Evolutionary conservation across 1,140 invertebrate genomes (phyloP).

Genomic region (Drosophila insularis): DNA sequence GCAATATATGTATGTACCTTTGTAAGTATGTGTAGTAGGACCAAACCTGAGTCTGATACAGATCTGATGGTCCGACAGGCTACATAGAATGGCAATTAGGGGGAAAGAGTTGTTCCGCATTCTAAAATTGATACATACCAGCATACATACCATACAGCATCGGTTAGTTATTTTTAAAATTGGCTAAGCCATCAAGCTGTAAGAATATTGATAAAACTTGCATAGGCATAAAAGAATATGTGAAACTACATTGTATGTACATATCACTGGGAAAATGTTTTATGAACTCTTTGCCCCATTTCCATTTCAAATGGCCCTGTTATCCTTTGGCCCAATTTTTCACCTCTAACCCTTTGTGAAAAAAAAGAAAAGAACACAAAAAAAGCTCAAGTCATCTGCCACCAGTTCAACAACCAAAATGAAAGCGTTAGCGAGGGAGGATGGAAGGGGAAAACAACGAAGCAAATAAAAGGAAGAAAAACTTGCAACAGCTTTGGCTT

Average conservation of each 20-base stretch:
- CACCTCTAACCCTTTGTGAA: not conserved
- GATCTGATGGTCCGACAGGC: not conserved
- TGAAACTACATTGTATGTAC: not conserved
- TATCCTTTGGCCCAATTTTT: constrained; percentile 1
- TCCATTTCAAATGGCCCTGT: not conserved
- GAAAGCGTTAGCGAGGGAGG: not conserved
- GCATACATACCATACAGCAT: not conserved
- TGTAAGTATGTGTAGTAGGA: too few relatives aligned
- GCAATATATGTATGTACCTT: too few relatives aligned
- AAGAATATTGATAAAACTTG: not conserved
- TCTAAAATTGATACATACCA: not conserved
- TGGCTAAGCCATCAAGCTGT: not conserved
- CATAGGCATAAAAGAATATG: not conserved
- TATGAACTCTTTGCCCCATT: not conserved
- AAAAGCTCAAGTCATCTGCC: not conserved
- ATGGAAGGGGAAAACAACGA: not conserved
- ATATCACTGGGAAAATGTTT: not conserved
- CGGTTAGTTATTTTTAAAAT: not conserved
- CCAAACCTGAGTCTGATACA: not conserved
- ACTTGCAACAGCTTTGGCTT: constrained; percentile 61
- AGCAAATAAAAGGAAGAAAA: constrained; percentile 15
- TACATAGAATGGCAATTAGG: not conserved
- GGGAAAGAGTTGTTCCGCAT: too few relatives aligned
- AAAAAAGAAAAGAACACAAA: not conserved
- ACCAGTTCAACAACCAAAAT: not conserved